phyloP scores from a whole-genome alignment of 2,113 vertebrate genomes.

The Urocynchramus pylzowi region DNA sequence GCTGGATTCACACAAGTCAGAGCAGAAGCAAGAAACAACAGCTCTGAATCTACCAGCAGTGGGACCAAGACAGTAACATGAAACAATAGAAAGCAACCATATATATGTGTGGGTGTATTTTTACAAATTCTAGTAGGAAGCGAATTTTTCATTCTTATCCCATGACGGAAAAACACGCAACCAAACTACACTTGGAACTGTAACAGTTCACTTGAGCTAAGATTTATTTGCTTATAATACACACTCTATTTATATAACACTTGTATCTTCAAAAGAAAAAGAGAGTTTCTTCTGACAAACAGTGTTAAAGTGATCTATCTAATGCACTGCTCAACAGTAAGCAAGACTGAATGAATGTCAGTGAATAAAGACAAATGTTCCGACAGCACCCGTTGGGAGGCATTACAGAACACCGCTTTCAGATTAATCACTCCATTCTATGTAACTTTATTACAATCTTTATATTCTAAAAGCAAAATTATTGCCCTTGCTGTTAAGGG shows the following conservation, averaged over 20 bases:
- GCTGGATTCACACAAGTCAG: neutral
- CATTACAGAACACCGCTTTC: neutral
- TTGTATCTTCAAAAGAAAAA: neutral
- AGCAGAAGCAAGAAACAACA: neutral
- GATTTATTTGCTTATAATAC: neutral
- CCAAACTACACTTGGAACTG: neutral
- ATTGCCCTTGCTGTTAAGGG: neutral
- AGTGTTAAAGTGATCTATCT: neutral
- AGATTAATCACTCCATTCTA: neutral
- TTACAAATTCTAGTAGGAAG: neutral
- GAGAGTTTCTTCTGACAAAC: neutral
- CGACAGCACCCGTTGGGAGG: neutral
- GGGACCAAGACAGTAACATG: neutral
- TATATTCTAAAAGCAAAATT: neutral
- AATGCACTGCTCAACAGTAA: neutral
- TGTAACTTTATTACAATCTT: neutral
- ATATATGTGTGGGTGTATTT: fast-evolving
- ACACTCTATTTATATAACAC: neutral
- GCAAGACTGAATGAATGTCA: neutral
- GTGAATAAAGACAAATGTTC: neutral
- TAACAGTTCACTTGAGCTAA: neutral
- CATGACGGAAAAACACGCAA: neutral
- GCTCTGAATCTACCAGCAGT: neutral
- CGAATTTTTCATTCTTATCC: neutral
- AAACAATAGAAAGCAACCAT: neutral